Base-by-base conservation (phyloP, 1,140 invertebrate species). In the Bombus soroeensis region DNA sequence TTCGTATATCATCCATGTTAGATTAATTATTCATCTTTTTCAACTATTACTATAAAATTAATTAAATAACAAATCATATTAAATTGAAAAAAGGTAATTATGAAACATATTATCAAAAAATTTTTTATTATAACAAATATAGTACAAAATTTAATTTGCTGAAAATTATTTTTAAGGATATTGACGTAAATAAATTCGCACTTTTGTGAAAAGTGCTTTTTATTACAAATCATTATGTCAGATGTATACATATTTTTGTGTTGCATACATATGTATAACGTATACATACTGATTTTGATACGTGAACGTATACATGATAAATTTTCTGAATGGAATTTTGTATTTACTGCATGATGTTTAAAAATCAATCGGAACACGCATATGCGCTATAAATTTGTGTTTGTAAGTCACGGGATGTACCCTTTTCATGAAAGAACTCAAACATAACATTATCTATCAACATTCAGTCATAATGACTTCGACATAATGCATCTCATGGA, bases 61-160 rank as follows among this genome's bases (percentile, higher is more conserved):
- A 12, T 25, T 13, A 71, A 39, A 39, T 39, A 39, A 76, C 59
- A 59, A 76, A 59, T 37, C 37, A 15, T 9, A 37, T 37, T 37
- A 76, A 62, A 76, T 28, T 41, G 70, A 39, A 71, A 53, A 53
- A 22, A 41, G 22, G 28, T 25, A 71, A 71, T 71, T 71, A 71
- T 28, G 5, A 8, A 39, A 71, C 6, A 71, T 70, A 32, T 32
- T 37, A 68, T 37, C 10, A 62, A 62, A 3, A 62, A 32, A 64
- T 32, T 32, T 5, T n/a, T n/a, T 62, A 13, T 3, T 59, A 10
- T 28, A 59, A 15, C 12, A 32, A 32, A 64, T 13, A n/a, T 47
- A 12, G 12, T 62, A 28, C 10, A n/a, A 62, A 62, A n/a, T 62
- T 62, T 62, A 62, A 13, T 12, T 62, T 13, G 4, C 28, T 28